Conservation (phyloP, 2,113 vertebrate species). For the Falcunculus frontatus region DNA sequence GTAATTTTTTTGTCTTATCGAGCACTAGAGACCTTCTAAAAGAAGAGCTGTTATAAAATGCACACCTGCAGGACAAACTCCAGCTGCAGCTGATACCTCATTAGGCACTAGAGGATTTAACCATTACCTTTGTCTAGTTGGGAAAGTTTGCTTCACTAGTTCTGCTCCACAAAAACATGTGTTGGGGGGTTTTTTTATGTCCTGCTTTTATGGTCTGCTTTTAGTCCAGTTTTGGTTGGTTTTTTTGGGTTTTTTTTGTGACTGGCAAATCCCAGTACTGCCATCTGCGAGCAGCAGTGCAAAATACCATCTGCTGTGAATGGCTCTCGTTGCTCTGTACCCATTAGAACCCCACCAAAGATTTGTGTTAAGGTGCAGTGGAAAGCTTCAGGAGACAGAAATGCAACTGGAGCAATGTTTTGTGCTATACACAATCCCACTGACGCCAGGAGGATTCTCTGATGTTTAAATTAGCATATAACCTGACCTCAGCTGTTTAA, state of each 20-base stretch:
- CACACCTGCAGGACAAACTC: not conserved
- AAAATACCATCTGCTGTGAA: not conserved
- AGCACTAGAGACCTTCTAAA: not conserved
- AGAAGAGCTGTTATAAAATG: not conserved
- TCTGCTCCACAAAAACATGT: not conserved
- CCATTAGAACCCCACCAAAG: not conserved
- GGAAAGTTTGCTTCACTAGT: not conserved
- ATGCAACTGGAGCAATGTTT: not conserved
- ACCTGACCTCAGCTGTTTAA: not conserved
- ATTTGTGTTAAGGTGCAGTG: not conserved
- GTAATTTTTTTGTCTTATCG: not conserved
- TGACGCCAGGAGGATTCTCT: not conserved
- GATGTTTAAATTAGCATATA: slow-evolving; percentile 9
- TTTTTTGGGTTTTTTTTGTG: not conserved
- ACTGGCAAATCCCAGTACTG: not conserved
- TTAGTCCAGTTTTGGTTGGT: not conserved
- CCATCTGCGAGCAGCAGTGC: not conserved
- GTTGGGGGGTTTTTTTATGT: not conserved
- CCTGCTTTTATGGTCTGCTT: not conserved
- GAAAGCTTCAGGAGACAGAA: not conserved
- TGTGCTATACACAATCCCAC: not conserved
- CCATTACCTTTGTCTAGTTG: not conserved
- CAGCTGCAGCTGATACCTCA: not conserved
- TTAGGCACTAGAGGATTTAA: not conserved
- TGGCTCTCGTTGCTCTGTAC: not conserved